Evolutionary conservation across 2,888 invertebrate genomes (phyloP), one percentile per base, ranked within the genome.

Genomic region (Esperia sulphurella): DNA sequence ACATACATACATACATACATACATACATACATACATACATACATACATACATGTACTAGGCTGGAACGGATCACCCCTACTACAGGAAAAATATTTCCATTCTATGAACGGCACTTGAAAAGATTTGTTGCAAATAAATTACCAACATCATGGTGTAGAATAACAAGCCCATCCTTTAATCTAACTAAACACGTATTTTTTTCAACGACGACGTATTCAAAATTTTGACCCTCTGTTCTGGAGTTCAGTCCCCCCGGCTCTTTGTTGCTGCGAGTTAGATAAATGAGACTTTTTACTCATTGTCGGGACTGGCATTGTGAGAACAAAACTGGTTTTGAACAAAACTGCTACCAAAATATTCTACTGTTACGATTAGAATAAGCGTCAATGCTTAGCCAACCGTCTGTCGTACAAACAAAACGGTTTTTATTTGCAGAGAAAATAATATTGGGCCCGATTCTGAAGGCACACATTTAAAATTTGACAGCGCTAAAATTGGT

Each of bases 101-200:
- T 33, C 10, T 10, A 33, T 10, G 9, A 33, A 33, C 7, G 12
- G 5, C 46, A 46, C 14, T 54, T 47, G 48, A 49, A 54, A 57
- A 58, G 71, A 80, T 76, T 77, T 74, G 79, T 82, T 58, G 78
- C 71, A 60, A 76, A 75, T 76, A 76, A 80, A 82, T 79, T 61
- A 67, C 62, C 54, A 51, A 61, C 68, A 69, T 59, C 57, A 60
- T 58, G 63, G 62, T 73, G 68, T 78, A 10, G 67, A 52, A 67
- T 79, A 74, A 64, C 76, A 31, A 48, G 58, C 55, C 54, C 65
- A 57, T 55, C 58, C 43, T 57, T 55, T 53, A 45, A 54, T 40
- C 43, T 41, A 39, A 39, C 43, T 41, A 39, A 39, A 39, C 14
- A 13, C 14, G 7, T 5, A 14, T 21, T 21, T 21, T 21, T 21